A percentile compares a stretch with the other conserved stretches of the same genome.
phyloP scores from a whole-genome alignment of 2,888 invertebrate genomes.

The Bhutanitis thaidina region DNA sequence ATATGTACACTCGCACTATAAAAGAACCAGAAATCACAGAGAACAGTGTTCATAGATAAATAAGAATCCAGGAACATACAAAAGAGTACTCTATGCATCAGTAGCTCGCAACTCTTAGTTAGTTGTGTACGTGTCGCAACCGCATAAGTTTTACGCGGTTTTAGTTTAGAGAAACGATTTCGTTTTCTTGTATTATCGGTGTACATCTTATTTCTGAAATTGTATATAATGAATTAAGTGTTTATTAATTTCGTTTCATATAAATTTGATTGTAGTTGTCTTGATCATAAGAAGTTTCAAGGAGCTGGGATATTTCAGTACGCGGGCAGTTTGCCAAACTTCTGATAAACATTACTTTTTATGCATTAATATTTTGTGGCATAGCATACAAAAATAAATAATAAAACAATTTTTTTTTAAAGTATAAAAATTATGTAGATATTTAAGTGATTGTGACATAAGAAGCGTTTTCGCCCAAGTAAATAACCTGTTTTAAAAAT shows the following conservation, averaged over 20 bases:
- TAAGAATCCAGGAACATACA: too few species aligned
- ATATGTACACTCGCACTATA: too few species aligned
- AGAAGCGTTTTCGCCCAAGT: too few species aligned
- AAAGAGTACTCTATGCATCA: not conserved
- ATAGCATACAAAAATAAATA: conserved; percentile 12
- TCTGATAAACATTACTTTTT: conserved; percentile 37
- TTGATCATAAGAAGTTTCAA: conserved; percentile 39
- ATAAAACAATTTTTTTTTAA: not conserved
- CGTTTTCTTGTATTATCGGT: not conserved
- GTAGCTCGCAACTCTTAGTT: conserved; percentile 12
- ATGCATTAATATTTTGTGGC: conserved; percentile 18
- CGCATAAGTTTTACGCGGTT: conserved; percentile 7
- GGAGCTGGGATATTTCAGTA: conserved; percentile 63
- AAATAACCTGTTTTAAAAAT: too few species aligned
- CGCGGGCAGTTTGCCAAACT: conserved; percentile 59
- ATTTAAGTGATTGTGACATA: too few species aligned
- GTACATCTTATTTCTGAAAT: too few species aligned
- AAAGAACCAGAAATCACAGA: too few species aligned
- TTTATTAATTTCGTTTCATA: not conserved
- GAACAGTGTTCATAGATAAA: too few species aligned
- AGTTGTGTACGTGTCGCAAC: not conserved
- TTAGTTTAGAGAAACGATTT: not conserved
- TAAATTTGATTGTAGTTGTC: conserved; percentile 1
- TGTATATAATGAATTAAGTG: not conserved
- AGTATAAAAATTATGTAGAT: too few species aligned